A percentile compares a stretch with the other conserved stretches of the same genome.
These are phyloP conservation scores for Thalassophryne amazonica DNA, from an alignment of 2,797 vertebrate genomes.

Conservation along the genomic window DNA sequence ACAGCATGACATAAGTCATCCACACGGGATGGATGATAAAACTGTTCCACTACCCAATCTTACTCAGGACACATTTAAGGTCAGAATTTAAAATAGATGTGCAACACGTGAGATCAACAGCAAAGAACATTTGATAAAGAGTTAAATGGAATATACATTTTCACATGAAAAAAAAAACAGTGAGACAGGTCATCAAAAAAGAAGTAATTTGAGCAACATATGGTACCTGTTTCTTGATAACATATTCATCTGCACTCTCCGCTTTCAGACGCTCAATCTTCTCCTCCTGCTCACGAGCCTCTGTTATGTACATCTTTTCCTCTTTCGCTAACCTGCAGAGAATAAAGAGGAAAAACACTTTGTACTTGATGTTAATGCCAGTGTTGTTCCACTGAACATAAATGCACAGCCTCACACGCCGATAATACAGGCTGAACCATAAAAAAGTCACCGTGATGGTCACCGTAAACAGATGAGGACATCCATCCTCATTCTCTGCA, in stretches of 20 bases:
- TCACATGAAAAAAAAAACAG: too few species aligned
- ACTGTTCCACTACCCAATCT: too few species aligned
- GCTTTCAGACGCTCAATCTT: slow-evolving; percentile 89
- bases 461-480: slow-evolving; percentile 42
- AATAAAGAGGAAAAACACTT: slow-evolving; percentile 2
- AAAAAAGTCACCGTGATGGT: slow-evolving; percentile 44
- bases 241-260: slow-evolving; percentile 84
- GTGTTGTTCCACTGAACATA: slow-evolving; percentile 32
- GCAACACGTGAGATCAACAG: too few species aligned
- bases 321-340: slow-evolving; percentile 88
- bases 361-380: slow-evolving; percentile 10
- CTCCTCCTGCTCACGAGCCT: slow-evolving; percentile 91
- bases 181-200: neutral
- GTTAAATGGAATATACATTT: too few species aligned
- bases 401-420: slow-evolving; percentile 36
- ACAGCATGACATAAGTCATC: too few species aligned
- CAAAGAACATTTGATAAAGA: too few species aligned
- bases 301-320: slow-evolving; percentile 86
- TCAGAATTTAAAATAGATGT: too few species aligned
- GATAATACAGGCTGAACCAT: slow-evolving; percentile 21
- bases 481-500: slow-evolving; percentile 51
- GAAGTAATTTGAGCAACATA: slow-evolving; percentile 12
- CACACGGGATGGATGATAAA: too few species aligned
- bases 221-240: slow-evolving; percentile 95
- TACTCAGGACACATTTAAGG: too few species aligned